Percentiles rank a stretch among this genome's conserved stretches.
Evolutionary conservation across 2,113 vertebrate genomes (phyloP).

Genomic region (Melozone crissalis): DNA sequence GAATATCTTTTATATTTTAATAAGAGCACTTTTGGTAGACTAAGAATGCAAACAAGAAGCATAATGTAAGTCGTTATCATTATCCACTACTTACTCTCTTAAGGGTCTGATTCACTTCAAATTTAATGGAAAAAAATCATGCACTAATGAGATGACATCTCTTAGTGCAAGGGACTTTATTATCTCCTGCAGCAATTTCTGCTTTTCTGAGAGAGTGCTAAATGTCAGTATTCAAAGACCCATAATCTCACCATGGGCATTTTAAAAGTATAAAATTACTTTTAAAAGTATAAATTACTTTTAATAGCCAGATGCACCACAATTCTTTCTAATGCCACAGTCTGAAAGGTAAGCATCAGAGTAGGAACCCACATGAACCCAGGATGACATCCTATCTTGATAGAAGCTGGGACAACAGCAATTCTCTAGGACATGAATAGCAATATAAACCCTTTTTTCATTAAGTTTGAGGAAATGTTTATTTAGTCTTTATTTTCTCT

Average conservation of each 20-base stretch:
- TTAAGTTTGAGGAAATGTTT: neutral
- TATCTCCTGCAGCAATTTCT: neutral
- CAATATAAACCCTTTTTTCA: neutral
- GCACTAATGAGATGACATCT: neutral
- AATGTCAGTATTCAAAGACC: neutral
- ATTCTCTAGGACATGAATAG: neutral
- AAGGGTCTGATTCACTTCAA: constrained; percentile 33
- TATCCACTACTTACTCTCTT: neutral
- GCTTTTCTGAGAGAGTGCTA: neutral
- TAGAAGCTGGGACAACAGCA: neutral
- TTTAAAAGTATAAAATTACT: neutral
- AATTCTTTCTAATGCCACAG: rapidly evolving
- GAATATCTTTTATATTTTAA: neutral
- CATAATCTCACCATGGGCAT: neutral
- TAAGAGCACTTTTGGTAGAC: neutral
- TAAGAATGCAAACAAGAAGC: constrained; percentile 18
- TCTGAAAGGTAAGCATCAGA: neutral
- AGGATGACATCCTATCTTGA: neutral
- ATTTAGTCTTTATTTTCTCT: neutral
- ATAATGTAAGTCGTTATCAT: neutral
- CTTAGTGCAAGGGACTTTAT: neutral
- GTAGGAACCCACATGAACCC: neutral
- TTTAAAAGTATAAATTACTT: neutral
- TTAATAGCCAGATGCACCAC: neutral
- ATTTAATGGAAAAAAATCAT: neutral